Evolutionary conservation across 2,888 invertebrate genomes (phyloP).

Genomic region (Tuberolachnus salignus): DNA sequence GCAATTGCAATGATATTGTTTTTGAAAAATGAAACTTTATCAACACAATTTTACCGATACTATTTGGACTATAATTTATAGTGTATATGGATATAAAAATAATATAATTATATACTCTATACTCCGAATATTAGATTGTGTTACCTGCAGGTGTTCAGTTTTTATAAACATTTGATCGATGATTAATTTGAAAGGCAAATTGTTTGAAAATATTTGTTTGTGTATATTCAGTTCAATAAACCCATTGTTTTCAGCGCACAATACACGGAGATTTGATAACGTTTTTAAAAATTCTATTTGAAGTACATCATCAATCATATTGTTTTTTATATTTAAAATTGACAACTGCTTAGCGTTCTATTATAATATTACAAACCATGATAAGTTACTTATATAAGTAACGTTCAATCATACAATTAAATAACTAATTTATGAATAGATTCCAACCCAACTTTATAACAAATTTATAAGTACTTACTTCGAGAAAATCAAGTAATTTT

Average conservation of each 20-base stretch:
- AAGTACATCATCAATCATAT: slow-evolving; percentile 37
- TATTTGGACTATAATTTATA: no score
- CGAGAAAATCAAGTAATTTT: slow-evolving; percentile 22
- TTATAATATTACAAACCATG: background rate
- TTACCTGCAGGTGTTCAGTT: slow-evolving; percentile 15
- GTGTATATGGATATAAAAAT: no score
- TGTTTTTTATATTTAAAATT: slow-evolving; percentile 17
- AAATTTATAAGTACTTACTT: slow-evolving; percentile 16
- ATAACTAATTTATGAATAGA: background rate
- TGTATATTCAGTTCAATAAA: slow-evolving; percentile 34
- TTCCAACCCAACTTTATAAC: no score
- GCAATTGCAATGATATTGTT: no score
- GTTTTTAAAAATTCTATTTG: slow-evolving; percentile 24
- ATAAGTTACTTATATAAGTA: no score
- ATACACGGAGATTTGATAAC: slow-evolving; percentile 11
- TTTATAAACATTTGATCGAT: slow-evolving; percentile 25
- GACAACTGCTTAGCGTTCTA: slow-evolving; percentile 38
- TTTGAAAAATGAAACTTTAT: no score
- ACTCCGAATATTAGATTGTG: background rate
- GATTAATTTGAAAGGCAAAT: slow-evolving; percentile 10
- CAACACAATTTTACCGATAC: no score
- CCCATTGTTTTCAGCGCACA: slow-evolving; percentile 28
- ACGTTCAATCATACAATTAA: no score
- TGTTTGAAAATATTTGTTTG: slow-evolving; percentile 32
- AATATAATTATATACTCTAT: no score